phyloP scores from a whole-genome alignment of 2,888 invertebrate species.

The Cheilosia scutellata region DNA sequence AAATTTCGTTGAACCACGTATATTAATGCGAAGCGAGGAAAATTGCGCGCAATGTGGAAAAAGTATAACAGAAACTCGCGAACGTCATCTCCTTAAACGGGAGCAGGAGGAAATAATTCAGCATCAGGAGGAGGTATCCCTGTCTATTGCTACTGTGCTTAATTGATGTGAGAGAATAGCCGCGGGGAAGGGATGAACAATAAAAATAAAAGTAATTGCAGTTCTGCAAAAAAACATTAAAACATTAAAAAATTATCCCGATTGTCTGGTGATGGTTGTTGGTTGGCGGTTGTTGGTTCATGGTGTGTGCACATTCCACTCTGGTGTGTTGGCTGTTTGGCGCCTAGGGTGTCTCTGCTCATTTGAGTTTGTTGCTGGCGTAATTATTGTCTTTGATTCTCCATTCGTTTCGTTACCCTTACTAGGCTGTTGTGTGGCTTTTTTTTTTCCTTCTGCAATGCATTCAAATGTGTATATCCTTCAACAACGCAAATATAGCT shows the following conservation, averaged over 20 bases:
- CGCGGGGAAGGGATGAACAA: conserved; percentile 6
- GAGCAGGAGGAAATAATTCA: neutral
- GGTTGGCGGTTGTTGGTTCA: conserved; percentile 4
- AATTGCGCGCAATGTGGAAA: conserved; percentile 34
- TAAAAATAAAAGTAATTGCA: conserved; percentile 60
- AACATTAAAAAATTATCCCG: conserved; percentile 68
- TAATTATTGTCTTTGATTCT: conserved; percentile 64
- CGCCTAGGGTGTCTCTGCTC: conserved; percentile 53
- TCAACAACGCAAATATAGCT: conserved; percentile 9
- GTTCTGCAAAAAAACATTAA: conserved; percentile 61
- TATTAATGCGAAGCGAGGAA: conserved; percentile 20
- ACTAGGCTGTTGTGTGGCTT: conserved; percentile 40
- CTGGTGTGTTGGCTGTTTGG: conserved; percentile 12
- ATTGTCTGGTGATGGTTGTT: conserved; percentile 52
- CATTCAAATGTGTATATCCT: conserved; percentile 11
- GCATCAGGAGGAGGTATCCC: conserved; percentile 8
- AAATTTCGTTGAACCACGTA: conserved; percentile 65
- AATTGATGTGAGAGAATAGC: conserved; percentile 58
- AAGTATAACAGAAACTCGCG: conserved; percentile 6
- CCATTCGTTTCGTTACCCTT: conserved; percentile 46
- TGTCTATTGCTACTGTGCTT: conserved; percentile 59
- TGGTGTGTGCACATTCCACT: conserved; percentile 15
- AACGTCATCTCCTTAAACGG: conserved; percentile 29
- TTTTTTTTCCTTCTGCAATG: neutral
- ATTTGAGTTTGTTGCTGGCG: conserved; percentile 52